phyloP scores from a whole-genome alignment of 2,888 invertebrate genomes.

The Poecilobothrus nobilitatus region DNA sequence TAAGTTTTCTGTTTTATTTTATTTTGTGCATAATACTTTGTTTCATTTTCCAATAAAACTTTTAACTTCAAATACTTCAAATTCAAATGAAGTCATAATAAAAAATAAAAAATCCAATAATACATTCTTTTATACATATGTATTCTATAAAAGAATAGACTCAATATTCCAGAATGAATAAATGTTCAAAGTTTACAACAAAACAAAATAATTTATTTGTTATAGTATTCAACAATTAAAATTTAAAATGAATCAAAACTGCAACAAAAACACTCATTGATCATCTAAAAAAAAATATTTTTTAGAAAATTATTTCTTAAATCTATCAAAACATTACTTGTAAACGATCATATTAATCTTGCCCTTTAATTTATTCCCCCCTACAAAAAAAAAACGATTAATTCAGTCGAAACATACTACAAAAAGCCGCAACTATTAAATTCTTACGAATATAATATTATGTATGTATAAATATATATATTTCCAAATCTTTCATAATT shows the following conservation, averaged over 20 bases:
- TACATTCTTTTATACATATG: no score
- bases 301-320: neutral
- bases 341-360: conserved; percentile 1
- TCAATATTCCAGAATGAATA: neutral
- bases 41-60: no score
- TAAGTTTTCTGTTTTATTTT: no score
- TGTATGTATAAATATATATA: no score
- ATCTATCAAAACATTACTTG: conserved; percentile 6
- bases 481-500: no score
- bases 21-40: no score
- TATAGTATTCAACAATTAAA: neutral
- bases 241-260: neutral
- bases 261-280: neutral
- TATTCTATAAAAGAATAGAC: neutral
- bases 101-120: no score
- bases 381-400: neutral
- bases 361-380: neutral
- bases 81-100: no score
- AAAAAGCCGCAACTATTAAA: neutral
- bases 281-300: neutral
- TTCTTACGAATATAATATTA: no score
- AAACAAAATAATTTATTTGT: neutral
- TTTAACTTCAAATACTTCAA: no score
- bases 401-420: neutral
- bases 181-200: neutral